Evolutionary conservation across 1,140 invertebrate genomes (phyloP), one percentile per base, ranked within the genome.

Genomic region (Camponotus vicinus): DNA sequence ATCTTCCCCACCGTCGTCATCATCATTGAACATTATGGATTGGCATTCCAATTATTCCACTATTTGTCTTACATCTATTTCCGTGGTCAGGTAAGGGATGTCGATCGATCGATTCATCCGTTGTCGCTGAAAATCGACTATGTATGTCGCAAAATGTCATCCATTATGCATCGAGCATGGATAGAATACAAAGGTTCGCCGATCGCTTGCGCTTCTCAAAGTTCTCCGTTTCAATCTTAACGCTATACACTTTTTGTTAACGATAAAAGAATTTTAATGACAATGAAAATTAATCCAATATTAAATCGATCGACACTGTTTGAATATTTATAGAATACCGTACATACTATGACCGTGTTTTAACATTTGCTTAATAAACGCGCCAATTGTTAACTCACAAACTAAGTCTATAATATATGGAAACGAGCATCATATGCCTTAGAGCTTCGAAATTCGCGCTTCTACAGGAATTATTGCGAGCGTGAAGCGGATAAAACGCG

Each of bases 11-110:
- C 5, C 37, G 18, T n/a, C 70, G 21, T 63, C 57, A 3, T 27
- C 32, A 18, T 76, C 55, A n/a, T 49, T 32, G 71, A 45, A 69
- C 64, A 27, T 64, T 61, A 55, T 88, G 42, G 42, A 88, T 88
- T 52, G 86, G 66, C 79, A 78, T 90, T 87, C 34, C 88, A 87
- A 89, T 89, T 90, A 90, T 85, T 59, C 75, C 32, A 27, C 37
- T 78, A 84, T 87, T 70, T 57, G 76, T 90, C 85, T 69, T 55
- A 45, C 71, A 45, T 61, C 66, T 73, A 84, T 87, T 87, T 89
- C 79, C 85, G 73, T 73, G 70, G 55, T 75, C 85, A 82, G 80
- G 84, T 89, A 87, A 69, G 42, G 76, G 79, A 78, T 52, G 86
- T 49, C 70, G 64, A 66, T 52, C 45, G 13, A 18, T 34, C 70